phyloP scores from a whole-genome alignment of 2,888 invertebrate genomes.

The Tolmerus cingulatus region DNA sequence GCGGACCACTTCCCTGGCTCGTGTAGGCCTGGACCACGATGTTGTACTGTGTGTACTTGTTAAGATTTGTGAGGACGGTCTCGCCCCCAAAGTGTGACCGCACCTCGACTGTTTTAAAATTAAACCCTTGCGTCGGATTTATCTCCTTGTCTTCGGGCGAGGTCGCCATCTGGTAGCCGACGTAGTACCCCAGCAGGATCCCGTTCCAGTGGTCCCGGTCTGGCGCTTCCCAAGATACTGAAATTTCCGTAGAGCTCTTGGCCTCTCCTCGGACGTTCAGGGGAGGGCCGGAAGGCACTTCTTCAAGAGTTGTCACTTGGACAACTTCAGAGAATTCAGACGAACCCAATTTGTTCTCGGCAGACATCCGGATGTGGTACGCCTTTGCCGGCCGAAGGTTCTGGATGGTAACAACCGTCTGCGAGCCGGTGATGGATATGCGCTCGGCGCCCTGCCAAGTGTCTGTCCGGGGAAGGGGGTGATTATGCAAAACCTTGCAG shows the following conservation, averaged over 20 bases:
- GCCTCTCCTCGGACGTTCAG: slow-evolving; percentile 83
- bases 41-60: slow-evolving; percentile 81
- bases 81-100: slow-evolving; percentile 77
- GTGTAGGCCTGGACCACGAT: slow-evolving; percentile 88
- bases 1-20: slow-evolving; percentile 84
- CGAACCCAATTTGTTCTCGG: slow-evolving; percentile 87
- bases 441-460: slow-evolving; percentile 85
- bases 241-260: slow-evolving; percentile 84
- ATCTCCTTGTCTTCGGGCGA: slow-evolving; percentile 63
- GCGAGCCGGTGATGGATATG: slow-evolving; percentile 82
- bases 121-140: slow-evolving; percentile 69
- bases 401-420: slow-evolving; percentile 80
- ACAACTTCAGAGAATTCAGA: slow-evolving; percentile 87
- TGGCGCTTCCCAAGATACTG: slow-evolving; percentile 88
- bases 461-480: slow-evolving; percentile 62
- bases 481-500: background rate
- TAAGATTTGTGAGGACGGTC: slow-evolving; percentile 73
- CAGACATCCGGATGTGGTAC: slow-evolving; percentile 87
- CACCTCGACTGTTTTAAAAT: slow-evolving; percentile 78
- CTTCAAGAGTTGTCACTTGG: slow-evolving; percentile 85
- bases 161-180: slow-evolving; percentile 76
- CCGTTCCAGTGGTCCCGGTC: slow-evolving; percentile 88
- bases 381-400: slow-evolving; percentile 85
- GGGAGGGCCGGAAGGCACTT: slow-evolving; percentile 85
- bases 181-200: slow-evolving; percentile 85